Percentiles rank a stretch among this genome's conserved stretches.
Evolutionary conservation across 2,888 invertebrate genomes (phyloP).

Genomic region (Aphidius colemani): DNA sequence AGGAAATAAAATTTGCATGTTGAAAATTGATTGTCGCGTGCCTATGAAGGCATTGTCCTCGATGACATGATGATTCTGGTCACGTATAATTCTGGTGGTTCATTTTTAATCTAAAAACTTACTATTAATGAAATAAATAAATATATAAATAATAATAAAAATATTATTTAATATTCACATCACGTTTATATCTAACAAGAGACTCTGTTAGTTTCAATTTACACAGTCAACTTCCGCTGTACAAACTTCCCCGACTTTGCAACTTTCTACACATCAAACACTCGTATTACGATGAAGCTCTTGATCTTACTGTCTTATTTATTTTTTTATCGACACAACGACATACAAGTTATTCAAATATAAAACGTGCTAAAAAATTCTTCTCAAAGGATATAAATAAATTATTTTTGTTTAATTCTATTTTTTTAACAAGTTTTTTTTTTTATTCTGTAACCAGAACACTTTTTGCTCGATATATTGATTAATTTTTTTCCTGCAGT

Average conservation of each 20-base stretch:
- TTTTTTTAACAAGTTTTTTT: too few relatives aligned
- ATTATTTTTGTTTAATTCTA: too few relatives aligned
- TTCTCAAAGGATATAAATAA: too few relatives aligned
- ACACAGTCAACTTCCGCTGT: constrained; percentile 27
- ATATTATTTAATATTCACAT: too few relatives aligned
- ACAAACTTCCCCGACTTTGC: constrained; percentile 18
- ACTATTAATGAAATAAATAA: neutral
- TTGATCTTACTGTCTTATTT: too few relatives aligned
- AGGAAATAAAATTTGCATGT: neutral
- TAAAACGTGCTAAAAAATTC: too few relatives aligned
- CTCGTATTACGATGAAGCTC: neutral
- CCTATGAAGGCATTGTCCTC: constrained; percentile 18
- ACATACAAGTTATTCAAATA: too few relatives aligned
- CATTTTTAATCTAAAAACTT: too few relatives aligned
- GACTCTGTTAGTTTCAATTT: constrained; percentile 27
- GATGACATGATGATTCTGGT: neutral
- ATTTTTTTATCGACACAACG: too few relatives aligned
- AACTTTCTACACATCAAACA: constrained; percentile 11
- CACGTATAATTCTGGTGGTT: too few relatives aligned
- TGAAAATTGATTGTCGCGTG: constrained; percentile 24
- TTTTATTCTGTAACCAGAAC: neutral
- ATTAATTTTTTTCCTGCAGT: constrained; percentile 36
- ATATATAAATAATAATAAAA: neutral
- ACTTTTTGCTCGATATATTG: constrained; percentile 51
- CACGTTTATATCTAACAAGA: too few relatives aligned